Base-by-base conservation (phyloP, 2,797 vertebrate species). In the Eupleurogrammus muticus region DNA sequence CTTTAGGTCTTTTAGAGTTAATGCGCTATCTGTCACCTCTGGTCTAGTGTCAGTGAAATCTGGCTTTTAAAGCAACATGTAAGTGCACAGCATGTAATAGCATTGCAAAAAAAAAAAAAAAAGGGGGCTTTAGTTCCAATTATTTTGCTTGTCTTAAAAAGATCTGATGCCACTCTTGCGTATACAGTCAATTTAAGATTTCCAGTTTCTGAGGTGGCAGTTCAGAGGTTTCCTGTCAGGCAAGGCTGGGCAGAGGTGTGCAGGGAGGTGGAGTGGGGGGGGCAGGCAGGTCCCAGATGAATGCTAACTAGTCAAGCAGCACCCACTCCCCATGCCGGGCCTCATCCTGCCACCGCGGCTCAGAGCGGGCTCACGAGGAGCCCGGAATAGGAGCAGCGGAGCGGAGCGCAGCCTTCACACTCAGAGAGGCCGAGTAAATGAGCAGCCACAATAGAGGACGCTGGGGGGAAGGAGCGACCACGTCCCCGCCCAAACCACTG, bases 361-460 rank as follows among this genome's bases (percentile, higher is more conserved):
- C 53, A 52, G 65, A 49, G 16, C 49, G 21, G 47, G 48, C 72
- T 71, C 62, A 77, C 78, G 81, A 74, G 42, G 62, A 80, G 72
- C 70, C n/a, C 55, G 63, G 56, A 86, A 73, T 56, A 76, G 78
- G 75, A 80, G 69, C 52, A 82, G 64, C 62, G 13, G 83, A 87
- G 87, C 85, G 62, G 58, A 63, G 55, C 88, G 76, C 79, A 83
- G 81, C 81, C 84, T 82, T 92, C 87, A 90, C 81, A 87, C 76
- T 82, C 17, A 2, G 68, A 75, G 65, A 49, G 61, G 66, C 75
- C 60, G 66, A 87, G 84, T 82, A 87, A 89, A 89, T 87, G 86
- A 83, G 85, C 79, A 87, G 78, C 79, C 71, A 83, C 79, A 81
- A 79, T 50, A 74, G 81, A 85, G 75, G 62, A 85, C 77, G 66